Evolutionary conservation across 2,888 invertebrate genomes (phyloP).

Genomic region (Tetragonisca angustula): DNA sequence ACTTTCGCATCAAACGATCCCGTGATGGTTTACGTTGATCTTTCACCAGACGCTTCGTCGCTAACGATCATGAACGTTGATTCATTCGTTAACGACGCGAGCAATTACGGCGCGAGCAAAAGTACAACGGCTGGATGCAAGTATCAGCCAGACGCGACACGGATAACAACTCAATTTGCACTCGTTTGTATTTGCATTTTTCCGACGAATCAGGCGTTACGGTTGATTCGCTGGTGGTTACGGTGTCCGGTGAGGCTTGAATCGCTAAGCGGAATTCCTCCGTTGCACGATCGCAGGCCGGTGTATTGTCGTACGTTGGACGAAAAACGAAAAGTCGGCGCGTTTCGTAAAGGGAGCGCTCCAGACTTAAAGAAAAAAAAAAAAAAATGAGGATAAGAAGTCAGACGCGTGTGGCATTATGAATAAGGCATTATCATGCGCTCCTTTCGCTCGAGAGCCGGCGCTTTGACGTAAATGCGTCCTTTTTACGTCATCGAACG

Average conservation of each 20-base stretch:
- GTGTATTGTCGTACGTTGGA: constrained; percentile 40
- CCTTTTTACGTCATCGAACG: constrained; percentile 34
- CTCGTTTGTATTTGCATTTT: constrained; percentile 16
- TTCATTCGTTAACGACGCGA: neutral
- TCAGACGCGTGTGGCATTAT: constrained; percentile 47
- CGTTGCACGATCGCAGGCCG: constrained; percentile 4
- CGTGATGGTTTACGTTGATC: neutral
- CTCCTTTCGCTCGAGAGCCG: constrained; percentile 33
- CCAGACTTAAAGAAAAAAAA: constrained; percentile 1
- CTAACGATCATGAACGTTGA: neutral
- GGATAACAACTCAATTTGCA: constrained; percentile 11
- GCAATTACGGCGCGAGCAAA: constrained; percentile 6
- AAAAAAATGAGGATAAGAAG: constrained; percentile 26
- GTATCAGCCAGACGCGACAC: neutral
- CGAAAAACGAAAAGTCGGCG: constrained; percentile 21
- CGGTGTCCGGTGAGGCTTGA: neutral
- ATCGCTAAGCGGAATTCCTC: neutral
- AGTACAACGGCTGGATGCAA: neutral
- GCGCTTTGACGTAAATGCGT: constrained; percentile 47
- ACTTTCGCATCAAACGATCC: too few species aligned
- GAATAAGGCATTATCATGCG: constrained; percentile 51
- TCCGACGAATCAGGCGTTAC: neutral
- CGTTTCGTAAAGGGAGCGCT: constrained; percentile 33
- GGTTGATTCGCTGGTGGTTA: constrained; percentile 12
- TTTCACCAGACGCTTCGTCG: too few species aligned